Evolutionary conservation across 2,888 invertebrate species (phyloP).

Genomic region (Anorthoa munda): DNA sequence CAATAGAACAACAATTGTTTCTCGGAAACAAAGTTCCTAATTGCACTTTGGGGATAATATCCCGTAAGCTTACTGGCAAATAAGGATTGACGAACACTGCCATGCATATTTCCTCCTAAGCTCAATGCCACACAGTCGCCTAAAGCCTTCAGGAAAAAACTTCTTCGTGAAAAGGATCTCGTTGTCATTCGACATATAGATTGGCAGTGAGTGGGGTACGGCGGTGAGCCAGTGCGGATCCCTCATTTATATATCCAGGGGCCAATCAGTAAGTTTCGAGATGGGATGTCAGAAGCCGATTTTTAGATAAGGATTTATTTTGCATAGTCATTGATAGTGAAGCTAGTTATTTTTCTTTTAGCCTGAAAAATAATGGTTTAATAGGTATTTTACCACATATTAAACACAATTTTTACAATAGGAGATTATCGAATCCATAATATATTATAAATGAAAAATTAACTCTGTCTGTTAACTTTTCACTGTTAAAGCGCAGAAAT

Average conservation of each 20-base stretch:
- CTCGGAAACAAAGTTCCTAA: too few relatives aligned
- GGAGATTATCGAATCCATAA: too few relatives aligned
- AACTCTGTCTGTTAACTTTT: too few relatives aligned
- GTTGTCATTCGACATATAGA: constrained; percentile 46
- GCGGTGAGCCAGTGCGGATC: constrained; percentile 39
- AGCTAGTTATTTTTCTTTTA: too few relatives aligned
- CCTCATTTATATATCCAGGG: constrained; percentile 47
- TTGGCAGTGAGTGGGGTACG: constrained; percentile 47
- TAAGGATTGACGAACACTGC: background rate
- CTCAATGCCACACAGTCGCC: background rate
- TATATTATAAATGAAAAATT: too few relatives aligned
- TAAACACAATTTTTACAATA: too few relatives aligned
- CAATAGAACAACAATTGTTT: too few relatives aligned
- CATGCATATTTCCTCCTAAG: background rate
- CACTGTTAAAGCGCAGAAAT: too few relatives aligned
- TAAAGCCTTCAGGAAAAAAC: constrained; percentile 29
- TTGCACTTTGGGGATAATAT: background rate
- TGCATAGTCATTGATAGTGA: background rate
- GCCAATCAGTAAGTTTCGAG: constrained; percentile 36
- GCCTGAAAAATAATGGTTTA: background rate
- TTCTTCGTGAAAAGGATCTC: constrained; percentile 34
- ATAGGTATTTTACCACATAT: too few relatives aligned
- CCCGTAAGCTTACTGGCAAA: background rate
- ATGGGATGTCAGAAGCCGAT: background rate
- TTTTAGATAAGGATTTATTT: constrained; percentile 16